These are phyloP conservation scores for Phorcus lineatus DNA, from an alignment of 2,888 invertebrate species.

Conservation along the genomic window DNA sequence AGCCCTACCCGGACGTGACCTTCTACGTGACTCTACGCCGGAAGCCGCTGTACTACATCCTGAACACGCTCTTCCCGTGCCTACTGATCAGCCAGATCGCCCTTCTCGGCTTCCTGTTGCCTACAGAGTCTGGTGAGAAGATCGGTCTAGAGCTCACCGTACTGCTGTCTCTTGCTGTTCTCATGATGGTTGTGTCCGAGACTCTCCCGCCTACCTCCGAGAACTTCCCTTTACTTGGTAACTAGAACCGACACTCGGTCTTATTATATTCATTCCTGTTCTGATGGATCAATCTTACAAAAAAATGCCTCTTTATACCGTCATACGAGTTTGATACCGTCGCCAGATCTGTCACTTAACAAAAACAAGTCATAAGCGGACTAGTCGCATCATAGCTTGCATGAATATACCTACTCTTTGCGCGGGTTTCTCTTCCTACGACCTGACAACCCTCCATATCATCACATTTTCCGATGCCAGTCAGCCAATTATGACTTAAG, in stretches of 20 bases:
- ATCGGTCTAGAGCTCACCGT: slow-evolving; percentile 69
- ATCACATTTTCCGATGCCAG: too few species aligned
- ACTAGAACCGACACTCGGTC: slow-evolving; percentile 25
- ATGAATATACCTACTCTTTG: too few species aligned
- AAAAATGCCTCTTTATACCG: too few species aligned
- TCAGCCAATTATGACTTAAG: too few species aligned
- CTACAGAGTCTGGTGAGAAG: slow-evolving; percentile 66
- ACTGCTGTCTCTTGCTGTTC: slow-evolving; percentile 69
- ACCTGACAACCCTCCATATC: too few species aligned
- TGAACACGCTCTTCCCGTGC: slow-evolving; percentile 63
- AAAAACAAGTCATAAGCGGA: too few species aligned
- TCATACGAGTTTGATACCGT: too few species aligned
- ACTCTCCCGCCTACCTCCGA: slow-evolving; percentile 70
- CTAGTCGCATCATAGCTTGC: too few species aligned
- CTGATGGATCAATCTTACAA: too few species aligned
- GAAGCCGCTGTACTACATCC: slow-evolving; percentile 59
- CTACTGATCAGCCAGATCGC: slow-evolving; percentile 53
- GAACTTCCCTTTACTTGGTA: slow-evolving; percentile 70
- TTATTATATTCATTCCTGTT: too few species aligned
- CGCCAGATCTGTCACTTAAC: too few species aligned
- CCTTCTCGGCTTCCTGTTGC: slow-evolving; percentile 57
- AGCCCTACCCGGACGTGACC: slow-evolving; percentile 63
- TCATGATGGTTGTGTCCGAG: slow-evolving; percentile 68
- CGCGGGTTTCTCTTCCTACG: too few species aligned
- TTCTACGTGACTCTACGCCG: slow-evolving; percentile 50